Evolutionary conservation across 1,140 invertebrate species (phyloP).

Genomic region (Cotesia typhae): DNA sequence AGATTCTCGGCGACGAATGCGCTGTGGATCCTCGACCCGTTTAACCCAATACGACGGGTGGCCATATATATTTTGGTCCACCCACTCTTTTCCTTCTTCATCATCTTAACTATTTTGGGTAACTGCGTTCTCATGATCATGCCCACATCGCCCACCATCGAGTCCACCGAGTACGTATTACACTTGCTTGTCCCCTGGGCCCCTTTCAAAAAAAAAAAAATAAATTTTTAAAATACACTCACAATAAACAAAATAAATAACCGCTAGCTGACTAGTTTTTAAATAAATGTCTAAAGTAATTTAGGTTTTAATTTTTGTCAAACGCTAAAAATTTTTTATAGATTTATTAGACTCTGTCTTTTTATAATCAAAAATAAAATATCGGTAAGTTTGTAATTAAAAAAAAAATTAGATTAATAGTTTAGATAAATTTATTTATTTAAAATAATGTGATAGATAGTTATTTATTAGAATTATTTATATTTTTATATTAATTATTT

Average conservation of each 20-base stretch:
- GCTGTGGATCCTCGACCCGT: slow-evolving; percentile 93
- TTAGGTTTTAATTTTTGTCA: not conserved
- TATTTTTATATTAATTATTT: slow-evolving; percentile 3
- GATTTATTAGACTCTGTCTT: too few relatives aligned
- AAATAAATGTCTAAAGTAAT: slow-evolving; percentile 5
- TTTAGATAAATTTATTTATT: not conserved
- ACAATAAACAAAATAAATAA: too few relatives aligned
- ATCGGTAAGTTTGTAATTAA: slow-evolving; percentile 1
- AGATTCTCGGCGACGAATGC: slow-evolving; percentile 97
- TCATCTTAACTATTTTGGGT: slow-evolving; percentile 96
- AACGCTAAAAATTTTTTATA: too few relatives aligned
- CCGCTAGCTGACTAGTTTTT: too few relatives aligned
- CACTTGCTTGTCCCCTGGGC: not conserved
- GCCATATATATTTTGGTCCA: slow-evolving; percentile 98
- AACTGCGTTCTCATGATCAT: slow-evolving; percentile 99
- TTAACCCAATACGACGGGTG: slow-evolving; percentile 95
- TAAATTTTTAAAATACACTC: not conserved
- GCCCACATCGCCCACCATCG: slow-evolving; percentile 89
- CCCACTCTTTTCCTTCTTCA: slow-evolving; percentile 96
- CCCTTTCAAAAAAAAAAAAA: not conserved
- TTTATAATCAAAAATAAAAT: not conserved
- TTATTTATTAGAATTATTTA: not conserved
- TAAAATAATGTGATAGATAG: not conserved
- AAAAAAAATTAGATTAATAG: slow-evolving; percentile 4
- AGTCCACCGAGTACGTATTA: slow-evolving; percentile 94